Evolutionary conservation across 1,140 invertebrate genomes (phyloP), one percentile per base, ranked within the genome.

Genomic region (Acromyrmex charruanus): DNA sequence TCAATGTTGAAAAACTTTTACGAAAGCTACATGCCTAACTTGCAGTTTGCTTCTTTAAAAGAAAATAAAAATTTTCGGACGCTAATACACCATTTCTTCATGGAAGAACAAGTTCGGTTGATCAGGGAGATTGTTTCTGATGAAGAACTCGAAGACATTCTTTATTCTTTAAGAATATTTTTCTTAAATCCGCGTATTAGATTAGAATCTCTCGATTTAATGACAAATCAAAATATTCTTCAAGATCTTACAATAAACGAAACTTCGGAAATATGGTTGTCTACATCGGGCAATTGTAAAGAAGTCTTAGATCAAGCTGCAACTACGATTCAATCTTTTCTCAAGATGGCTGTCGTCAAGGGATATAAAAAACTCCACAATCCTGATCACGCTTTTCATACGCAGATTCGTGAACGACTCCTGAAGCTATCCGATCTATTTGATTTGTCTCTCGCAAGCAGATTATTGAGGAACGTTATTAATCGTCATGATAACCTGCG

Each of bases 21-120:
- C 66, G 84, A 58, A 7, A 92, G 90, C 7, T 95, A 94, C 81
- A 89, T 91, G 90, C 92, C 92, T 10, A 61, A 39, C 21, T 69
- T 12, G 21, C 18, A 1, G 2, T 7, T 18, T 16, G 53, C 7
- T 1, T 0, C 14, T 5, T 28, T 25, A 84, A 77, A 18, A 3
- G 21, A 21, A 1, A 31, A 75, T 12, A 93, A 91, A 66, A 31
- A 63, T 18, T 25, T 72, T 18, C 31, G 63, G 18, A 66, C 75
- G 21, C 35, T 59, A 6, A 86, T 94, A 59, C 94, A 94, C 49
- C 49, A 84, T 7, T 74, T n/a, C 2, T 94, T 95, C 58, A 51
- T 91, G 6, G 68, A 92, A 61, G 93, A 93, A 61, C 59, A 91
- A 16, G 10, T 82, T 2, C 25, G 63, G 9, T 9, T 88, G 1